Percentiles rank a stretch among this genome's conserved stretches.
Evolutionary conservation across 2,113 vertebrate species (phyloP).

Genomic region (Cyphomyrus discorhynchus): DNA sequence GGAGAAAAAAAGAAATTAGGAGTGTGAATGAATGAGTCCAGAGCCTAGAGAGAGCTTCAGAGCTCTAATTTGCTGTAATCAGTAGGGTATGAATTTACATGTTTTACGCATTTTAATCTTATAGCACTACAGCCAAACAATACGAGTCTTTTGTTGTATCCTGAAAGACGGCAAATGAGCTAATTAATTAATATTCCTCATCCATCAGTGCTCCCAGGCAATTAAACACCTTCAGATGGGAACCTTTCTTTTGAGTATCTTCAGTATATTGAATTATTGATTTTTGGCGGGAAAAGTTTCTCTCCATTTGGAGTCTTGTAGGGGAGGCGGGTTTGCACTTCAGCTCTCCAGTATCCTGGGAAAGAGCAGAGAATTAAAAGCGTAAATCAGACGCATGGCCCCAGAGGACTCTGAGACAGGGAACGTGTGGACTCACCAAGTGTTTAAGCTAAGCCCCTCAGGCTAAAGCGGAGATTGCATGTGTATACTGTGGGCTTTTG

Average conservation of each 20-base stretch:
- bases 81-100: conserved; percentile 6
- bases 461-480: not conserved
- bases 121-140: not conserved
- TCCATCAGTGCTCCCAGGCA: not conserved
- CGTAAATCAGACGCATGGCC: not conserved
- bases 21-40: not conserved
- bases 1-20: not conserved
- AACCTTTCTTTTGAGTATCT: not conserved
- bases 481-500: not conserved
- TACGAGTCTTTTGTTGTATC: not conserved
- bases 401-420: not conserved
- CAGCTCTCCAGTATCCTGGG: not conserved
- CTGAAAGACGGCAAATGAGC: not conserved
- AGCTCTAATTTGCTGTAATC: conserved; percentile 6
- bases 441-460: not conserved
- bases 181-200: conserved; percentile 7
- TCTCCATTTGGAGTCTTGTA: not conserved
- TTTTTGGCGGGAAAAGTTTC: not conserved
- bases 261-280: not conserved
- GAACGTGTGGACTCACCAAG: not conserved
- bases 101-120: conserved; percentile 7
- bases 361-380: not conserved
- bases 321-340: not conserved
- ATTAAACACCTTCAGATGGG: not conserved
- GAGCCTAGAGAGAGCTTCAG: not conserved